Evolutionary conservation across 2,888 invertebrate genomes (phyloP), one percentile per base, ranked within the genome.

Genomic region (Metellina segmentata): DNA sequence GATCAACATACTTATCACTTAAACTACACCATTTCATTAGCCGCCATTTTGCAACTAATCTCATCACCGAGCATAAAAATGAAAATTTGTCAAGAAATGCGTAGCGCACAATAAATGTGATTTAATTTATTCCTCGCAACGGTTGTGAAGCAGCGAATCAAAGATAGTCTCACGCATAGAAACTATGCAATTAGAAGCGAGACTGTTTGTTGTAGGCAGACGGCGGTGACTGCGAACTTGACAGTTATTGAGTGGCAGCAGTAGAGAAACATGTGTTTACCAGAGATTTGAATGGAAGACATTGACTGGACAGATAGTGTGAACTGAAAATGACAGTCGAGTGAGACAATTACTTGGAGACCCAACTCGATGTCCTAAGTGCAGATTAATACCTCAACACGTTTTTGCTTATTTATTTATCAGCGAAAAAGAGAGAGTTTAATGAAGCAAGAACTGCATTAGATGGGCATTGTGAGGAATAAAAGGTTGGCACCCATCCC

Each of bases 371-470:
- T 81, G 87, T 16, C 81, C 74, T 87, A 87, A 87, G 61, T 87
- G 81, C 72, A 48, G 48, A 81, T 87, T 79, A 71, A 87, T 87
- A 87, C 69, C 53, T 72, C 81, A 79, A 34, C 48, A 20, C 51
- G 49, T 79, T 52, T 87, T 79, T 72, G 49, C 72, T 86, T 78
- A 69, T 81, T 87, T 81, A 87, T 72, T 87, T 87, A 78, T 72
- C 53, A 53, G 19, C 20, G 48, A n/a, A 79, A 9, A 52, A 11
- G 51, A 53, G 48, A 61, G 51, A 71, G 87, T 61, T 79, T 87
- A 87, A 87, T 87, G 87, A 87, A 87, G 87, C 81, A 87, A 87
- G 81, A 79, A 87, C 81, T 87, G 87, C 71, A 74, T 71, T 86
- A 69, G 78, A 81, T 81, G 81, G 52, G 19, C 16, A 86, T 78